Evolutionary conservation across 2,797 vertebrate genomes (phyloP).

Genomic region (Acipenser oxyrinchus): DNA sequence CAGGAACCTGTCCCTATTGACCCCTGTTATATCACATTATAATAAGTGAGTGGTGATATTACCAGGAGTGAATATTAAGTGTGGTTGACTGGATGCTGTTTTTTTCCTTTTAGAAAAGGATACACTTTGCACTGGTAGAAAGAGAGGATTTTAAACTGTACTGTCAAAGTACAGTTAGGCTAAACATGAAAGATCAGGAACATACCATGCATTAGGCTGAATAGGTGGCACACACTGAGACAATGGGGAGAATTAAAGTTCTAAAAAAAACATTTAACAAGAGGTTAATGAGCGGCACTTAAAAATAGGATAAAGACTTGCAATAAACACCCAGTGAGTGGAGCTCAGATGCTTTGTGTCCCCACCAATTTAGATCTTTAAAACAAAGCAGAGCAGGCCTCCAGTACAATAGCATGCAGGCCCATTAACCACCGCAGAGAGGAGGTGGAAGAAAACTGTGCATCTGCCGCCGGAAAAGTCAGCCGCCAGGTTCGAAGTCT

Average conservation of each 20-base stretch:
- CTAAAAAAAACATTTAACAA: not conserved
- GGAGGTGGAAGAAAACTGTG: constrained; percentile 49
- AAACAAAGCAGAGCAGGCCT: constrained; percentile 56
- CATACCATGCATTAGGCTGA: not conserved
- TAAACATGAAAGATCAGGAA: too few species aligned
- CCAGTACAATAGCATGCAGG: constrained; percentile 71
- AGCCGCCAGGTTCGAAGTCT: constrained; percentile 37
- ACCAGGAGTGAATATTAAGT: too few species aligned
- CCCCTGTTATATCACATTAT: too few species aligned
- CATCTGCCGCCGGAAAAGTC: constrained; percentile 43
- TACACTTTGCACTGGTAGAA: too few species aligned
- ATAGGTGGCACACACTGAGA: not conserved
- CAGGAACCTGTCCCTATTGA: too few species aligned
- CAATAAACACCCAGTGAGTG: constrained; percentile 66
- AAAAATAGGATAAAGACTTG: constrained; percentile 49
- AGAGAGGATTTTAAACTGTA: too few species aligned
- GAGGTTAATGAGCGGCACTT: constrained; percentile 59
- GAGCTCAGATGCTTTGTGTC: constrained; percentile 41
- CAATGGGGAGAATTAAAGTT: not conserved
- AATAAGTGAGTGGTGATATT: too few species aligned
- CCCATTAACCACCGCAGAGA: constrained; percentile 62
- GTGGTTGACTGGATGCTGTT: too few species aligned
- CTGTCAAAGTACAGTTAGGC: too few species aligned
- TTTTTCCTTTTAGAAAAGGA: too few species aligned
- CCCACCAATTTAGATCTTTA: constrained; percentile 8